Evolutionary conservation across 1,140 invertebrate genomes (phyloP).

Genomic region (Lepidurus couesii): DNA sequence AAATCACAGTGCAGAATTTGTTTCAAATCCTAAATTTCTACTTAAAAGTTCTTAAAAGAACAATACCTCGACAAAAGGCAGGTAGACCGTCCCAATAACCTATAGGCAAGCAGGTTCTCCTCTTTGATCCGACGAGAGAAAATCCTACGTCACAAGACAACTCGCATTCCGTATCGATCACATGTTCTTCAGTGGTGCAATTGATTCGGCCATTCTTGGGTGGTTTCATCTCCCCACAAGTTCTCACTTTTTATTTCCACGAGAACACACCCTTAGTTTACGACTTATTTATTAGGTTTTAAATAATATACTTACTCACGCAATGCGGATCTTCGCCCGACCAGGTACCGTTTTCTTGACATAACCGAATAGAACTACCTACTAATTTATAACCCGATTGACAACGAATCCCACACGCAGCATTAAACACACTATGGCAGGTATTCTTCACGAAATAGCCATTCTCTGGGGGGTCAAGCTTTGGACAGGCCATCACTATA

Average conservation of each 20-base stretch:
- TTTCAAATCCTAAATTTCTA: neutral
- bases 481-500: conserved; percentile 56
- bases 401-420: conserved; percentile 63
- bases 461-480: conserved; percentile 54
- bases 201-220: conserved; percentile 56
- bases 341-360: conserved; percentile 60
- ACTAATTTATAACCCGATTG: conserved; percentile 57
- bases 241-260: conserved; percentile 50
- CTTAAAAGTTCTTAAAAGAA: conserved; percentile 29
- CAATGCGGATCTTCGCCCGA: conserved; percentile 57
- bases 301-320: conserved; percentile 51
- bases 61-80: conserved; percentile 59
- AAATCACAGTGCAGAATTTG: conserved; percentile 26
- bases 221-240: conserved; percentile 51
- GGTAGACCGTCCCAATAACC: conserved; percentile 63
- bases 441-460: conserved; percentile 61
- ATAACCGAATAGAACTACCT: conserved; percentile 60
- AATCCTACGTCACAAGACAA: conserved; percentile 61
- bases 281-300: conserved; percentile 31
- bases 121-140: conserved; percentile 58
- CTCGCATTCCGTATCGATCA: conserved; percentile 59
- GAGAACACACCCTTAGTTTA: neutral
- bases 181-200: conserved; percentile 53
- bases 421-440: conserved; percentile 61
- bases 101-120: conserved; percentile 60